These are phyloP conservation scores for Teleogryllus occipitalis DNA, from an alignment of 1,140 invertebrate species.

Conservation along the genomic window DNA sequence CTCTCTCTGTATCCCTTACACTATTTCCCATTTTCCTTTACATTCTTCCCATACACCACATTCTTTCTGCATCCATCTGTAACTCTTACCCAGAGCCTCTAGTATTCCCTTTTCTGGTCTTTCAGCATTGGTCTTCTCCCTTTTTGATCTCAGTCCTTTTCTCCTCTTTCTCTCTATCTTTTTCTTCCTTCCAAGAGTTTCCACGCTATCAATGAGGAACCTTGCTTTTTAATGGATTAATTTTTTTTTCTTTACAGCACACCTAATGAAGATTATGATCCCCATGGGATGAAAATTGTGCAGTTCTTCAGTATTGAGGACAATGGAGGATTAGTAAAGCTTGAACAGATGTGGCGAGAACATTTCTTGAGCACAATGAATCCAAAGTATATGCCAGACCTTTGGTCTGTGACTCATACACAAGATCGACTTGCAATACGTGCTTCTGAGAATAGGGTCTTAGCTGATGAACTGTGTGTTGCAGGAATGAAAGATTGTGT, in stretches of 20 bases:
- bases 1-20: too few relatives aligned
- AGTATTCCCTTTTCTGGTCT: too few relatives aligned
- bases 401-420: conserved; percentile 70
- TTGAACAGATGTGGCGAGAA: conserved; percentile 68
- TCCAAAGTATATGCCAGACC: conserved; percentile 57
- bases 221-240: neutral
- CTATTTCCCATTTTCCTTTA: too few relatives aligned
- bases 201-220: too few relatives aligned
- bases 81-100: too few relatives aligned
- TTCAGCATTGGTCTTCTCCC: too few relatives aligned
- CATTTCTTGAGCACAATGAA: conserved; percentile 68
- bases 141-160: too few relatives aligned
- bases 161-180: too few relatives aligned
- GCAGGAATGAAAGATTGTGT: conserved; percentile 28
- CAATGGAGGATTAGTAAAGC: conserved; percentile 51
- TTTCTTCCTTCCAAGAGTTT: too few relatives aligned
- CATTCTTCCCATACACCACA: too few relatives aligned
- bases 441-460: conserved; percentile 35
- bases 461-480: conserved; percentile 35
- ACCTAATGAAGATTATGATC: conserved; percentile 35
- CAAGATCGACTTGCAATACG: conserved; percentile 41
- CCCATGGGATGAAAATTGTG: conserved; percentile 62
- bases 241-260: conserved; percentile 1
- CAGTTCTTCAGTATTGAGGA: conserved; percentile 43
- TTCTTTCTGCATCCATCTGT: too few relatives aligned